A percentile compares a stretch with the other conserved stretches of the same genome.
Evolutionary conservation across 2,888 invertebrate species (phyloP).

Genomic region (Caenorhabditis angaria): DNA sequence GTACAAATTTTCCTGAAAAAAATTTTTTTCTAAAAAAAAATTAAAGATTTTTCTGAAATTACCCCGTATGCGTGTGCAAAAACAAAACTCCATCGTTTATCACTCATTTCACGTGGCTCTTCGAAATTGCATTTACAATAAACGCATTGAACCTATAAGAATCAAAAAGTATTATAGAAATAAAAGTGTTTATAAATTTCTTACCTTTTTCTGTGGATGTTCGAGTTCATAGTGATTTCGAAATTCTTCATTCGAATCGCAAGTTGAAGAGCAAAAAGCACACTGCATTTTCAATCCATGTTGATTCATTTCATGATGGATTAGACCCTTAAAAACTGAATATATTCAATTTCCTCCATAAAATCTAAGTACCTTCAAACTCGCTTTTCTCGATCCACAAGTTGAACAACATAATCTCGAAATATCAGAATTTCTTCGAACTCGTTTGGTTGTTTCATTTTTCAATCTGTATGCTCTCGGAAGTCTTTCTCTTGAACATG

Average conservation of each 20-base stretch:
- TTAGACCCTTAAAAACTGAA: no score
- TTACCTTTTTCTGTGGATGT: constrained; percentile 14
- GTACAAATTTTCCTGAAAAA: constrained; percentile 38
- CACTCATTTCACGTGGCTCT: constrained; percentile 23
- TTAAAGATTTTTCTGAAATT: neutral
- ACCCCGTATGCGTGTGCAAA: constrained; percentile 34
- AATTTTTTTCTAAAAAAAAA: neutral
- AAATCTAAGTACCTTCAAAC: constrained; percentile 16
- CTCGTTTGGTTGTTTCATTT: neutral
- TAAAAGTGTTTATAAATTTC: no score
- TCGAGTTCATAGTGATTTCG: constrained; percentile 25
- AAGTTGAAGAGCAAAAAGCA: constrained; percentile 18
- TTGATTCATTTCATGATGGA: constrained; percentile 34
- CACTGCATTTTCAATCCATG: constrained; percentile 25
- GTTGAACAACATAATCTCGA: constrained; percentile 13
- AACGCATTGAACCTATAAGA: constrained; percentile 21
- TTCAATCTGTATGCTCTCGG: neutral
- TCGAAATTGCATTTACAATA: constrained; percentile 35
- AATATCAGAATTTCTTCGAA: neutral
- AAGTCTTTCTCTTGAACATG: neutral
- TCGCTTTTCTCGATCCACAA: constrained; percentile 2
- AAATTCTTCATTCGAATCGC: constrained; percentile 13
- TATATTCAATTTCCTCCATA: no score
- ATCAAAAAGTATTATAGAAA: neutral
- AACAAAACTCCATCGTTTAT: constrained; percentile 18